phyloP scores from a whole-genome alignment of 2,888 invertebrate genomes.

The Hypena proboscidalis region DNA sequence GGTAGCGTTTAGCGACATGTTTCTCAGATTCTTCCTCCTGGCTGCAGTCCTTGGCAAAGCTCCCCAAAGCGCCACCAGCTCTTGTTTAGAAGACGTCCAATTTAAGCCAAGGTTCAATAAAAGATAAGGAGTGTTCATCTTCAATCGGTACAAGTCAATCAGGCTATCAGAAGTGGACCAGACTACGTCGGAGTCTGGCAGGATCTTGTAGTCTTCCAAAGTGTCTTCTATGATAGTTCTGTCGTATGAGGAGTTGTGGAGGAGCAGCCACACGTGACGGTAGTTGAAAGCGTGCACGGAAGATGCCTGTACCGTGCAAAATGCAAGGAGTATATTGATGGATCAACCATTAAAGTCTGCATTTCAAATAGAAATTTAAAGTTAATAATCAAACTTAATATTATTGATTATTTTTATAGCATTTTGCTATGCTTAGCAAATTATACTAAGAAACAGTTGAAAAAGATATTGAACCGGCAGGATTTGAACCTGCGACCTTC shows the following conservation, averaged over 20 bases:
- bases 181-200: constrained; percentile 70
- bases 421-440: no score
- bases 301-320: constrained; percentile 57
- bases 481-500: no score
- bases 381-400: no score
- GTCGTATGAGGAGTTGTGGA: constrained; percentile 50
- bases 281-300: constrained; percentile 60
- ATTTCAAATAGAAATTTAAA: no score
- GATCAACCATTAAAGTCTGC: no score
- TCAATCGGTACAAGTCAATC: constrained; percentile 63
- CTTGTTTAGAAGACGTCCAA: constrained; percentile 24
- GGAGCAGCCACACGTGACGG: constrained; percentile 68
- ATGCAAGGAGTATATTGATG: background rate
- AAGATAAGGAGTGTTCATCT: constrained; percentile 44
- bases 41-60: constrained; percentile 51
- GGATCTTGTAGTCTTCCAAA: constrained; percentile 46
- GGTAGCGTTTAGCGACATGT: constrained; percentile 55
- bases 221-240: constrained; percentile 34
- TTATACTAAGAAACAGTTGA: no score
- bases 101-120: constrained; percentile 43
- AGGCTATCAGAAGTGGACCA: constrained; percentile 52
- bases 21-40: constrained; percentile 60
- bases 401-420: no score
- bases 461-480: no score
- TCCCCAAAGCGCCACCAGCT: constrained; percentile 50